phyloP scores from a whole-genome alignment of 2,888 invertebrate genomes.

The Dasypogon diadema region DNA sequence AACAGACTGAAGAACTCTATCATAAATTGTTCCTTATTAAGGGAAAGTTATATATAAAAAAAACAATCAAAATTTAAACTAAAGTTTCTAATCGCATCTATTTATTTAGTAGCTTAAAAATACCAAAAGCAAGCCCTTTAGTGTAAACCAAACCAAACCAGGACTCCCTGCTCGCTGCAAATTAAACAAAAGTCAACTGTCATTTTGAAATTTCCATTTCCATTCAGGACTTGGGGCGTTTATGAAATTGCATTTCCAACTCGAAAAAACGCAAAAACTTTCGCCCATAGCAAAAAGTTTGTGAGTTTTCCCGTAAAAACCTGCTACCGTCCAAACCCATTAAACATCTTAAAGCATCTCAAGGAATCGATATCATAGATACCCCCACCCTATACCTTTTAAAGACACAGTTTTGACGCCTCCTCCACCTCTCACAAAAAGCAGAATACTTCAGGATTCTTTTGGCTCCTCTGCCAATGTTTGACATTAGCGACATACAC shows the following conservation, averaged over 20 bases:
- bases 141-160: too few species aligned
- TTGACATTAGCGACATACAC: conserved; percentile 41
- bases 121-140: too few species aligned
- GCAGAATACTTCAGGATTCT: conserved; percentile 21
- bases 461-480: conserved; percentile 28
- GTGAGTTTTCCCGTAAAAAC: conserved; percentile 34
- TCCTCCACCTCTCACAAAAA: conserved; percentile 43
- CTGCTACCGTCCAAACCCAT: conserved; percentile 47
- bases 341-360: conserved; percentile 48
- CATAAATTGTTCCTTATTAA: too few species aligned
- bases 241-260: conserved; percentile 49
- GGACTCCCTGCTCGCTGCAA: too few species aligned
- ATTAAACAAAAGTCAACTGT: conserved; percentile 49
- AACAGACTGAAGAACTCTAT: too few species aligned
- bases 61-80: too few species aligned
- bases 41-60: too few species aligned
- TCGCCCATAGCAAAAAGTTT: conserved; percentile 41
- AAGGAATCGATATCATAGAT: conserved; percentile 39
- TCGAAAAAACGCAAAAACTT: conserved; percentile 41
- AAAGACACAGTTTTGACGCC: conserved; percentile 40
- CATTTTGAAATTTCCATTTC: conserved; percentile 47
- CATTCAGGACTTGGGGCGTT: conserved; percentile 40
- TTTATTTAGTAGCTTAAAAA: too few species aligned
- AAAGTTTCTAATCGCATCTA: too few species aligned
- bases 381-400: neutral